Percentiles rank a stretch among this genome's conserved stretches.
These are phyloP conservation scores for Nylanderia fulva DNA, from an alignment of 1,140 invertebrate species.

Conservation along the genomic window DNA sequence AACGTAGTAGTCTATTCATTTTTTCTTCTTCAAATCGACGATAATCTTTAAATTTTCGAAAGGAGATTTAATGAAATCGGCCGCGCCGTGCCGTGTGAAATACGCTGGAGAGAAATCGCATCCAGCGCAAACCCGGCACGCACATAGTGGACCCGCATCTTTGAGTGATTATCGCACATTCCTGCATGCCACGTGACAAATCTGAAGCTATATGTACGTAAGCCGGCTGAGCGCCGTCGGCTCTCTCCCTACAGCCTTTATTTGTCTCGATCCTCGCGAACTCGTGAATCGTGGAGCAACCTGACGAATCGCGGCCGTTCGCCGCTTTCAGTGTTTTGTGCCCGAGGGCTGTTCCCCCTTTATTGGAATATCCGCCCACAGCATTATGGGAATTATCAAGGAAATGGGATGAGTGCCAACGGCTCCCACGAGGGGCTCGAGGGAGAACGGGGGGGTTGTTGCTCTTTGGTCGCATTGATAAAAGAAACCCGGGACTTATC, in stretches of 20 bases:
- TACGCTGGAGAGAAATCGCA: conserved; percentile 38
- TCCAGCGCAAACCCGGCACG: not conserved
- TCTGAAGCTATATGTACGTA: conserved; percentile 53
- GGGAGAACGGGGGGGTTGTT: conserved; percentile 63
- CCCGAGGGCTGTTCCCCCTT: conserved; percentile 81
- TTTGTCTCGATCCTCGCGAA: conserved; percentile 65
- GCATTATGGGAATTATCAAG: conserved; percentile 86
- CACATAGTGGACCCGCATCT: conserved; percentile 65
- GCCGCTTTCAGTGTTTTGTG: conserved; percentile 72
- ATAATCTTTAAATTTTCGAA: too few relatives aligned
- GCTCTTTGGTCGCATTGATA: conserved; percentile 55
- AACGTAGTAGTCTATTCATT: too few relatives aligned
- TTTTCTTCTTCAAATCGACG: conserved; percentile 24
- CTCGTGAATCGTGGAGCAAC: conserved; percentile 77
- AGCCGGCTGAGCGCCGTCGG: conserved; percentile 41
- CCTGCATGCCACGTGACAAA: conserved; percentile 63
- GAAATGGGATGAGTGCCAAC: conserved; percentile 83
- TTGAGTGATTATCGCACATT: conserved; percentile 63
- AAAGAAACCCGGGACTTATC: conserved; percentile 52
- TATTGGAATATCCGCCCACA: conserved; percentile 86
- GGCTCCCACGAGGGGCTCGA: conserved; percentile 73
- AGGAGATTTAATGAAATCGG: conserved; percentile 37
- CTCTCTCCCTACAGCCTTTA: conserved; percentile 44
- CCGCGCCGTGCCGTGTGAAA: not conserved
- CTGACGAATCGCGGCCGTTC: conserved; percentile 80